Percentiles rank a stretch among this genome's conserved stretches.
phyloP scores from a whole-genome alignment of 2,888 invertebrate genomes.

The Brachynemurus nebulosus region DNA sequence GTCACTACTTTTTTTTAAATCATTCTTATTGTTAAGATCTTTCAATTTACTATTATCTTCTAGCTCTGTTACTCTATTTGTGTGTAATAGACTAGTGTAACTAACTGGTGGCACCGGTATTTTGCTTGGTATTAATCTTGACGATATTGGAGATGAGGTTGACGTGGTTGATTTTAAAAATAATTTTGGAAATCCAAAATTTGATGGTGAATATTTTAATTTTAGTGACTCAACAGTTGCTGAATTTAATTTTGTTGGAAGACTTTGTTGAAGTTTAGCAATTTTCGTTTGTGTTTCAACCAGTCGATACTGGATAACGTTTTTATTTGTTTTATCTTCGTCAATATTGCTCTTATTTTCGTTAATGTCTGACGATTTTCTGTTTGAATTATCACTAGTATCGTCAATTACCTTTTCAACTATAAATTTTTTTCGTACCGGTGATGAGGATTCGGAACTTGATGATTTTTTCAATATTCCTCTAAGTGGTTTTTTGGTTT shows the following conservation, averaged over 20 bases:
- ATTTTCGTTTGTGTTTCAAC: constrained; percentile 13
- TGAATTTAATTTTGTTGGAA: constrained; percentile 18
- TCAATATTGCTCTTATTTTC: background rate
- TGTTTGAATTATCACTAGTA: background rate
- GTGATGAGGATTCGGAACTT: background rate
- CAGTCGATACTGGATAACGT: constrained; percentile 3
- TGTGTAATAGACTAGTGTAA: too few species aligned
- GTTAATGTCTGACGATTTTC: background rate
- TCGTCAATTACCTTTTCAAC: constrained; percentile 2
- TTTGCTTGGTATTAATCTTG: too few species aligned
- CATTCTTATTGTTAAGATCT: too few species aligned
- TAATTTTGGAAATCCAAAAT: constrained; percentile 22
- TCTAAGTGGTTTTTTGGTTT: background rate
- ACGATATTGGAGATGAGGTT: constrained; percentile 9
- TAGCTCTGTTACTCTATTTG: too few species aligned
- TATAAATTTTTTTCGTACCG: background rate
- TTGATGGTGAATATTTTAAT: constrained; percentile 24
- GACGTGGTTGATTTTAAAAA: constrained; percentile 15
- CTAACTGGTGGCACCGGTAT: too few species aligned
- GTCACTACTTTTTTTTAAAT: too few species aligned
- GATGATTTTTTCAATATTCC: constrained; percentile 4
- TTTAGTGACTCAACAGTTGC: constrained; percentile 19
- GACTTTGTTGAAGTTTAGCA: constrained; percentile 13
- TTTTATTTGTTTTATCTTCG: background rate
- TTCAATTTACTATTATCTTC: too few species aligned